Base-by-base conservation (phyloP, 2,113 vertebrate species). In the Percina caprodes region DNA sequence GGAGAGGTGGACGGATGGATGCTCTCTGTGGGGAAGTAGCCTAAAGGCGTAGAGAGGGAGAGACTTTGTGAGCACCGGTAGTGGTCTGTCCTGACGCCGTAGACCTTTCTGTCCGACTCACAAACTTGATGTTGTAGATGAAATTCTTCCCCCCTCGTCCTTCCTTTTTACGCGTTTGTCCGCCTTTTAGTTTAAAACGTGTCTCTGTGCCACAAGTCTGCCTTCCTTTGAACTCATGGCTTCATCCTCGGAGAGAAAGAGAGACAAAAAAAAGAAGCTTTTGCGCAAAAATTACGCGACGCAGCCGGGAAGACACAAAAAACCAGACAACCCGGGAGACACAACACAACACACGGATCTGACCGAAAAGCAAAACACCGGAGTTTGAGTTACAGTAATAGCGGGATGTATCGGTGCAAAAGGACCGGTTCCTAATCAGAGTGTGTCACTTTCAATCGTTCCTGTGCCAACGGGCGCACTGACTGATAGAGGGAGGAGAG, bases 361-460 rank as follows among this genome's bases (percentile, higher is more conserved):
- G 21, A 74, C 46, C 51, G 63, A 23, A 33, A 21, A 39, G 75
- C 35, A 30, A 16, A 10, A 13, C 60, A n/a, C 30, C 21, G 65
- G 42, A 3, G 74, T 60, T 19, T 3, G 52, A 21, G 55, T 42
- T 24, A 1, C 58, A 6, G 83, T 8, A 30, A 11, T 9, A 55
- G 78, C 71, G 63, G 49, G 61, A 35, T 77, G 71, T 16, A 46
- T 62, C 74, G 78, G 79, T 14, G 82, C 69, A 52, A 51, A 68
- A 19, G 62, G 84, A 88, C 74, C 84, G 79, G 69, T 55, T 79
- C 80, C 70, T 83, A 86, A 85, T 88, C 90, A 75, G 75, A 85
- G 69, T 79, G 86, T 91, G 92, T 94, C 94, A 94, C 94, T 92
- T 93, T 93, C 92, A 92, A 93, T 94, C 92, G 87, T 65, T 65